Percentiles rank a stretch among this genome's conserved stretches.
These are phyloP conservation scores for Nothura maculosa DNA, from an alignment of 2,797 vertebrate genomes.

Conservation along the genomic window DNA sequence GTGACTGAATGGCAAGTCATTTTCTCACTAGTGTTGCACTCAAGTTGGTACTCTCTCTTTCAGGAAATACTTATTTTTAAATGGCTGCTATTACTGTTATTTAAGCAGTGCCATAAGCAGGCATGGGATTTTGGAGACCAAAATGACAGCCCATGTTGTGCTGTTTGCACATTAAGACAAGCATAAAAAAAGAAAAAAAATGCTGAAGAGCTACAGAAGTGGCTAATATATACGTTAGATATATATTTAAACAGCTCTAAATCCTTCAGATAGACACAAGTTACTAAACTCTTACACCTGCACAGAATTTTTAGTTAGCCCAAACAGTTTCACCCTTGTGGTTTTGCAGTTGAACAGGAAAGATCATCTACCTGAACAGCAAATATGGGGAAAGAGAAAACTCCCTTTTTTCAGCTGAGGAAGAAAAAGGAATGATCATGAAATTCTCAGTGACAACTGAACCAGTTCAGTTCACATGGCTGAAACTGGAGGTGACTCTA, in stretches of 20 bases:
- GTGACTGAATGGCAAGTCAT: slow-evolving; percentile 30
- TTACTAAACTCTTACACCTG: neutral
- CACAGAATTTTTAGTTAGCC: neutral
- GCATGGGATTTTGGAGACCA: neutral
- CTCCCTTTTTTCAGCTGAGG: neutral
- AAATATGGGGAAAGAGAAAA: neutral
- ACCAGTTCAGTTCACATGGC: neutral
- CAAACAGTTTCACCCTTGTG: neutral
- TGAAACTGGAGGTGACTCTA: neutral
- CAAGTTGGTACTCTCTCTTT: neutral
- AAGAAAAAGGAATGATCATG: neutral
- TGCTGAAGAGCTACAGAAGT: neutral
- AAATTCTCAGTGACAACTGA: neutral
- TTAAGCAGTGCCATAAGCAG: accelerated
- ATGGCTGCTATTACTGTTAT: neutral
- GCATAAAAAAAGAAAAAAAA: neutral
- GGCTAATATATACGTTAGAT: neutral
- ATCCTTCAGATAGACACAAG: neutral
- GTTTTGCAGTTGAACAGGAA: neutral
- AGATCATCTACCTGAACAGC: neutral
- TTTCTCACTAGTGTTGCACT: slow-evolving; percentile 17
- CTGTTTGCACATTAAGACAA: neutral
- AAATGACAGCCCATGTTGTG: neutral
- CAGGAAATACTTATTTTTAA: neutral
- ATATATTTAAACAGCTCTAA: neutral